Conservation (phyloP, 2,888 invertebrate genomes). For the Imbricaverruca yamaguchii region DNA sequence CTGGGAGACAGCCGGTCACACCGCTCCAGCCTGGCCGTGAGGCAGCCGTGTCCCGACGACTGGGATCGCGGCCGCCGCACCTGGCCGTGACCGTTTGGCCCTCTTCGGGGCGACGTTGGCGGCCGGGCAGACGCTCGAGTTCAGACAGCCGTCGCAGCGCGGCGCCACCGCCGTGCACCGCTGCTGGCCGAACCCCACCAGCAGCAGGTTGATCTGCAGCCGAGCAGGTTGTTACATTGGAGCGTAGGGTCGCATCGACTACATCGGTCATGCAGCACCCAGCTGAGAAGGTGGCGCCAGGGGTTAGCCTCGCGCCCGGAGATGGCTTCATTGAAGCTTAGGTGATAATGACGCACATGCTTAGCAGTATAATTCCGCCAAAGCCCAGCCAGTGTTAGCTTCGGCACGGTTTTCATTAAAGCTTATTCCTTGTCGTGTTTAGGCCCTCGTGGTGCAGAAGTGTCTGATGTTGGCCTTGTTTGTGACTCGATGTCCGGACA, state of each 20-base stretch:
- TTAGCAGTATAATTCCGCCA: neutral
- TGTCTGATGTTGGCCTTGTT: too few relatives aligned
- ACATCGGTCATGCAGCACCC: neutral
- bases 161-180: constrained; percentile 77
- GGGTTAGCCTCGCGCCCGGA: neutral
- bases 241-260: too few relatives aligned
- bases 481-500: too few relatives aligned
- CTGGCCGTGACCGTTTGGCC: too few relatives aligned
- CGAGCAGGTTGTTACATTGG: neutral
- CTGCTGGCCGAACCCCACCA: constrained; percentile 97
- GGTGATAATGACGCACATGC: too few relatives aligned
- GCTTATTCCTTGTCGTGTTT: too few relatives aligned
- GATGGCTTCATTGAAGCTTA: too few relatives aligned
- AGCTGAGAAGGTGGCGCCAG: neutral
- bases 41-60: too few relatives aligned
- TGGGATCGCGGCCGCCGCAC: too few relatives aligned
- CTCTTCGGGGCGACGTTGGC: neutral
- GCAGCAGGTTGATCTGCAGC: constrained; percentile 57
- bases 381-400: neutral
- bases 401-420: neutral
- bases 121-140: constrained; percentile 67
- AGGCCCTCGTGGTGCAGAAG: too few relatives aligned
- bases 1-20: too few relatives aligned
- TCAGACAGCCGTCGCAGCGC: constrained; percentile 72
- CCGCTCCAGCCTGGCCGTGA: too few relatives aligned